Percentiles rank a stretch among this genome's conserved stretches.
Evolutionary conservation across 2,888 invertebrate species (phyloP).

Genomic region (Amiota mariae): DNA sequence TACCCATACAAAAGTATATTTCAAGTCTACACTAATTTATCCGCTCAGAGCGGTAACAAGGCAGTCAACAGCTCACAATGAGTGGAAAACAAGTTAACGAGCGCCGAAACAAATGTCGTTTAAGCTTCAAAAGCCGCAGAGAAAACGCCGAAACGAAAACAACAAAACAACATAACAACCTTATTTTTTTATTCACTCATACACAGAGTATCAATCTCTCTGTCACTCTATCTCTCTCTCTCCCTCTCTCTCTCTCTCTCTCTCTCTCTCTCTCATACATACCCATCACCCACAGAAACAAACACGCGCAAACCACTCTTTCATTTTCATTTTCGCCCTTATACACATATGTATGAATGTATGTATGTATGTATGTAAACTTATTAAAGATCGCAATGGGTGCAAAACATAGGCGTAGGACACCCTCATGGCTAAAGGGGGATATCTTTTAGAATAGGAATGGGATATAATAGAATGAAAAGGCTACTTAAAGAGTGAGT

Average conservation of each 20-base stretch:
- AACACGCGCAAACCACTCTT: too few species aligned
- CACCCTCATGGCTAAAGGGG: too few species aligned
- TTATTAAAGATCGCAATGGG: too few species aligned
- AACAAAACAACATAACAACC: constrained; percentile 1
- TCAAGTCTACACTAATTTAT: constrained; percentile 56
- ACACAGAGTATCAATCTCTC: too few species aligned
- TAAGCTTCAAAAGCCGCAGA: background rate
- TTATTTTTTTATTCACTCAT: background rate
- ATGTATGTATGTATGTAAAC: too few species aligned
- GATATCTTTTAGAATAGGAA: too few species aligned
- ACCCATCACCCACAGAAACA: too few species aligned
- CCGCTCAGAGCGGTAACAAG: constrained; percentile 56
- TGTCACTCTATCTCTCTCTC: background rate
- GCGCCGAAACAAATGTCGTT: constrained; percentile 24
- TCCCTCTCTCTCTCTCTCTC: background rate
- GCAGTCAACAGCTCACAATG: constrained; percentile 36
- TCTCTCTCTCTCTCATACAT: background rate
- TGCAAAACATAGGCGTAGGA: too few species aligned
- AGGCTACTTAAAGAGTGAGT: too few species aligned
- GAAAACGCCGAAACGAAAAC: constrained; percentile 14
- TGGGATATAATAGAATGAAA: too few species aligned
- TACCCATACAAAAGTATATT: constrained; percentile 22
- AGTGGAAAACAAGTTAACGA: constrained; percentile 33
- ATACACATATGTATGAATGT: too few species aligned
- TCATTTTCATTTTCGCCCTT: too few species aligned